These are phyloP conservation scores for Zelleria hepariella DNA, from an alignment of 2,888 invertebrate species.

Conservation along the genomic window DNA sequence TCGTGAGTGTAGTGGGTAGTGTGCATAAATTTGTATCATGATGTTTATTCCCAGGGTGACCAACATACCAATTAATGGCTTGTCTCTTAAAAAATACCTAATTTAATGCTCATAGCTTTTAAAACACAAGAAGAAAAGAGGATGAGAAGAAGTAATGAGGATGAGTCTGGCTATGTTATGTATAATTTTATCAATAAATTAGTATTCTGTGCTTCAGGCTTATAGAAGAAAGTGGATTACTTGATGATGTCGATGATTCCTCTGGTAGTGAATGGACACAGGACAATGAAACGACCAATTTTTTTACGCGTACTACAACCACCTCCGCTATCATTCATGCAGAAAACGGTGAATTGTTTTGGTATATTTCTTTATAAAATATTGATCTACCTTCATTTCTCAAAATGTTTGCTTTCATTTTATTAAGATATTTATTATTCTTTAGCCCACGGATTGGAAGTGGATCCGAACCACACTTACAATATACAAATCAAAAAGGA, in stretches of 20 bases:
- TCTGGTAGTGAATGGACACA: neutral
- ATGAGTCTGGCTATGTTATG: too few species aligned
- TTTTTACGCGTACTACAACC: neutral
- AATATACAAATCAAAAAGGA: neutral
- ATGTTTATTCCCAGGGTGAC: too few species aligned
- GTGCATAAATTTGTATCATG: too few species aligned
- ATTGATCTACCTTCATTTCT: neutral
- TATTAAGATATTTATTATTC: neutral
- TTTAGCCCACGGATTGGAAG: neutral
- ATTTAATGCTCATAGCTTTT: too few species aligned
- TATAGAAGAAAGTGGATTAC: too few species aligned
- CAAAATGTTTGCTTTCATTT: neutral
- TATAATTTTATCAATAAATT: too few species aligned
- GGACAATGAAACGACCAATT: neutral
- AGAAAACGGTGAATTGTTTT: neutral
- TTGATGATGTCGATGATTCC: neutral
- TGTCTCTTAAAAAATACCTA: too few species aligned
- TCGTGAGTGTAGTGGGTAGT: too few species aligned
- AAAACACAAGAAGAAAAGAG: too few species aligned
- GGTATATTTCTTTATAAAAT: neutral
- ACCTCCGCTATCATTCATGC: neutral
- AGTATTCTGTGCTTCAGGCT: too few species aligned
- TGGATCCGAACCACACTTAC: neutral
- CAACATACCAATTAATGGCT: too few species aligned
- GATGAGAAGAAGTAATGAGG: too few species aligned